Evolutionary conservation across 2,888 invertebrate genomes (phyloP).

Genomic region (Pteria penguin): DNA sequence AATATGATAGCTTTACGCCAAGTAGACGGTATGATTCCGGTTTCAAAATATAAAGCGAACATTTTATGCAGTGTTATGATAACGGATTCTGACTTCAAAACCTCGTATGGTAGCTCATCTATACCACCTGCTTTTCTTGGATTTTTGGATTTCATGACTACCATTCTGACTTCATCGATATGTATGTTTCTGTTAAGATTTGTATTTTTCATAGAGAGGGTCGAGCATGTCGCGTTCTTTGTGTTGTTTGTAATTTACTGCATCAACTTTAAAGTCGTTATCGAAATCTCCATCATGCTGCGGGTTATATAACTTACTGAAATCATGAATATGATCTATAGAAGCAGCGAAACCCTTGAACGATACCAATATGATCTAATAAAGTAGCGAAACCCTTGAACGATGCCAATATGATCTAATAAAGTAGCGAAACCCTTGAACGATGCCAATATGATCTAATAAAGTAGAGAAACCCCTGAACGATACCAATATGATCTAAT

Average conservation of each 20-base stretch:
- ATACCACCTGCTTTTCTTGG: slow-evolving; percentile 6
- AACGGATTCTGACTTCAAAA: slow-evolving; percentile 1
- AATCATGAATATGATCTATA: too few relatives aligned
- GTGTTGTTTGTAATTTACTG: background rate
- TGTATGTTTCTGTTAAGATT: background rate
- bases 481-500: too few relatives aligned
- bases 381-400: too few relatives aligned
- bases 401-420: too few relatives aligned
- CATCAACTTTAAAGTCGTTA: background rate
- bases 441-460: too few relatives aligned
- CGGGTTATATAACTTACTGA: background rate
- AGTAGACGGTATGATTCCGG: background rate
- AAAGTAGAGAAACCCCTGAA: too few relatives aligned
- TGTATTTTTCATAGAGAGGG: background rate
- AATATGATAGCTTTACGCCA: slow-evolving; percentile 14
- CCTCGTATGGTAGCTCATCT: slow-evolving; percentile 7
- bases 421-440: too few relatives aligned
- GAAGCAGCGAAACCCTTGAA: too few relatives aligned
- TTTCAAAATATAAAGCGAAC: slow-evolving; percentile 5
- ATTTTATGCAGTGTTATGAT: background rate
- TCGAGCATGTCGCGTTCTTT: background rate
- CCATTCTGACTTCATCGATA: background rate
- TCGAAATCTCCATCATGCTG: background rate
- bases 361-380: too few relatives aligned
- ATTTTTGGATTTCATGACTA: slow-evolving; percentile 1